Evolutionary conservation across 2,797 vertebrate species (phyloP).

Genomic region (Carcharodon carcharias): DNA sequence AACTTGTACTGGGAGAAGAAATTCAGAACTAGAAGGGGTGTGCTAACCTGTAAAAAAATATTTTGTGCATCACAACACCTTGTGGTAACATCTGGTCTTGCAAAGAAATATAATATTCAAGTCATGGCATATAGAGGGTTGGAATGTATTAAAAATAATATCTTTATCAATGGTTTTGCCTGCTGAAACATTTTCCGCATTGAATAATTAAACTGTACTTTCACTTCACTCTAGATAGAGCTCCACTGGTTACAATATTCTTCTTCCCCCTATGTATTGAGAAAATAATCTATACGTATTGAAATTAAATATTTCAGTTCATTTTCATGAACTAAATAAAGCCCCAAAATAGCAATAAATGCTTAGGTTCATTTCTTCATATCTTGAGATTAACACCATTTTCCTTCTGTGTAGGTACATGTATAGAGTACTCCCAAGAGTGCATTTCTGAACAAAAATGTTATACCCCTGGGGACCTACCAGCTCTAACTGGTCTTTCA

Average conservation of each 20-base stretch:
- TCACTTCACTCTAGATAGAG: neutral
- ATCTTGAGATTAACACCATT: neutral
- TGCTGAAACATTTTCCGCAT: neutral
- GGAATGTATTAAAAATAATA: slow-evolving; percentile 20
- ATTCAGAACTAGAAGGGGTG: slow-evolving; percentile 48
- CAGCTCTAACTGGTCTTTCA: neutral
- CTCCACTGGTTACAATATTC: neutral
- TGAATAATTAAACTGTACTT: slow-evolving; percentile 3
- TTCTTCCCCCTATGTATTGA: too few species aligned
- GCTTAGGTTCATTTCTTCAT: neutral
- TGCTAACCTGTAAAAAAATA: slow-evolving; percentile 45
- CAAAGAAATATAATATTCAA: slow-evolving; percentile 37
- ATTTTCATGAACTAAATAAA: slow-evolving; percentile 16
- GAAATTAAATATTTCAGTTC: neutral
- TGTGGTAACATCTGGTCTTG: slow-evolving; percentile 40
- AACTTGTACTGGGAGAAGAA: slow-evolving; percentile 49
- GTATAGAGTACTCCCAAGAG: slow-evolving; percentile 18
- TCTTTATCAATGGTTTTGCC: neutral
- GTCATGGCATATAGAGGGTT: slow-evolving; percentile 16
- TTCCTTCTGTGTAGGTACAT: neutral
- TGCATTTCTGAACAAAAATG: neutral
- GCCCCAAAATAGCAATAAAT: neutral
- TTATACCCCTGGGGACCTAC: neutral
- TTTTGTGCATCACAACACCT: slow-evolving; percentile 38
- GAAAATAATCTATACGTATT: neutral